These are phyloP conservation scores for Ectemnius lituratus DNA, from an alignment of 2,888 invertebrate genomes.

Conservation along the genomic window DNA sequence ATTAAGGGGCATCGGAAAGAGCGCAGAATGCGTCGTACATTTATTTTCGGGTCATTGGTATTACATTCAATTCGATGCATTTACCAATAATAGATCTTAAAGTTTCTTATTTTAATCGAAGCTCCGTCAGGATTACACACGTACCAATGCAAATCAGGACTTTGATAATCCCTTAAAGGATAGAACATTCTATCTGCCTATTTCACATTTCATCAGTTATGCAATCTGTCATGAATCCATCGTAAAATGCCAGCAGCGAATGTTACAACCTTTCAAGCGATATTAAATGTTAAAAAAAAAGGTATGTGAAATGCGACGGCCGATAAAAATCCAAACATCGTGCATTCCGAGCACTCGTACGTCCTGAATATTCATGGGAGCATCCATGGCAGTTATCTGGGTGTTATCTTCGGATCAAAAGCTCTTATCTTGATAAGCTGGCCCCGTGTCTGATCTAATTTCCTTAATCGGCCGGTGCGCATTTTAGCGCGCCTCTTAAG, in stretches of 20 bases:
- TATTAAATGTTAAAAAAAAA: too few relatives aligned
- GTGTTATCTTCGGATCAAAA: conserved; percentile 26
- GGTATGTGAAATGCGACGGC: too few relatives aligned
- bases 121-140: conserved; percentile 24
- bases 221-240: too few relatives aligned
- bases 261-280: too few relatives aligned
- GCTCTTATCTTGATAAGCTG: conserved; percentile 22
- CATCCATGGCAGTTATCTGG: conserved; percentile 28
- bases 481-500: too few relatives aligned
- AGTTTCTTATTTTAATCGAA: conserved; percentile 29
- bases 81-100: conserved; percentile 34
- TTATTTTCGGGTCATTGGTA: conserved; percentile 22
- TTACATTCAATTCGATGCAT: conserved; percentile 32
- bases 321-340: neutral
- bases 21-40: neutral
- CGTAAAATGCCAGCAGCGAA: too few relatives aligned
- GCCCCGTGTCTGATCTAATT: conserved; percentile 22
- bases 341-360: neutral
- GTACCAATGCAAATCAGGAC: too few relatives aligned
- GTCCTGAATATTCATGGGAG: neutral
- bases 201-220: too few relatives aligned
- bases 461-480: neutral
- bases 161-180: too few relatives aligned
- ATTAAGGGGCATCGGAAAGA: neutral
- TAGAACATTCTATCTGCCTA: too few relatives aligned